Base-by-base conservation (phyloP, 92 coral and sea anemone species). In the Palythoa caribaeorum region DNA sequence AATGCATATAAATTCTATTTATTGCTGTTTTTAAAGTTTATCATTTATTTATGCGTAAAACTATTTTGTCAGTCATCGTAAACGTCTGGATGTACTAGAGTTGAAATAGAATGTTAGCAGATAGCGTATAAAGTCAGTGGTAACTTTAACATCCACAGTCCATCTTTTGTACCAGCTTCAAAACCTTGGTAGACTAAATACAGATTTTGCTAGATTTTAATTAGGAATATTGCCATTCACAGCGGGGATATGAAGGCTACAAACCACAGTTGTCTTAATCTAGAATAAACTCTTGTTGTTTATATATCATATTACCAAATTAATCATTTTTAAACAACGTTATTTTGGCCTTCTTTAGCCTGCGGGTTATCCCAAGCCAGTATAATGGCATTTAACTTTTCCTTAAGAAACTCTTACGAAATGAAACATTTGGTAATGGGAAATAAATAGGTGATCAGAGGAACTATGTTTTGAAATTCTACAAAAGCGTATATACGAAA, bases 231-330 rank as follows among this genome's bases (percentile, higher is more conserved):
- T 53, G 38, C 1, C 13, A 1, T 54, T 54, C 83, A 77, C 83
- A 77, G 83, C 83, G 13, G 83, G 83, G 16, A 53, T 54, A 52
- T 52, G 35, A 77, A 11, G 40, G 83, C 19, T 8, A 55, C 50
- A 77, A 8, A 77, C 39, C 11, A 9, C 51, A 54, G 83, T 77
- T 54, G 83, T 54, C 68, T 55, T 28, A 36, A 35, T 35, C 9
- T 19, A 0, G 4, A 77, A 77, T 52, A 59, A 1, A 11, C 40
- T 35, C 40, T 53, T 10, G 19, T 14, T 52, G 40, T 19, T 76
- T 52, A 50, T 15, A 15, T 51, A 19, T 73, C 11, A 15, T 5
- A 39, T 71, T 47, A 73, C 53, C 9, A 5, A 28, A 51, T 52
- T 51, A 28, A 77, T 7, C 7, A 73, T 15, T 14, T 77, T 73